Evolutionary conservation across 2,797 vertebrate species (phyloP), one percentile per base, ranked within the genome.

Genomic region (Catharus ustulatus): DNA sequence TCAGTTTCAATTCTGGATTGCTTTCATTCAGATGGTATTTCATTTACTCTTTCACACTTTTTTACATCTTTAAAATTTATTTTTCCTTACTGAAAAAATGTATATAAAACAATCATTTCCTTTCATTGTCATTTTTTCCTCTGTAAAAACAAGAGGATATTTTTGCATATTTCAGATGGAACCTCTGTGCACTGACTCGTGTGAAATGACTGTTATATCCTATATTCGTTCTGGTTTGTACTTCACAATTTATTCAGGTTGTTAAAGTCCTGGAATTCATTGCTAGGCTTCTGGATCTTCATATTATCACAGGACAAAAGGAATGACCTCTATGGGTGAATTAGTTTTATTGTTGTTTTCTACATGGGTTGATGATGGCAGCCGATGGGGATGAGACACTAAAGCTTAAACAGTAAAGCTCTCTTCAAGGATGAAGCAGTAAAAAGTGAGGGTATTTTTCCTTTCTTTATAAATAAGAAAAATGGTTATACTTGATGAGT

Each of bases 341-440:
- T 96, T 96, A 69, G 14, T 89, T 97, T 97, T 96, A 96, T 93
- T 93, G 79, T 94, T 94, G 67, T 95, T 95, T 96, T 93, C 91
- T 94, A 88, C 84, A 84, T 84, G 87, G 76, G 48, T 78, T 96
- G 94, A 75, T 91, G 93, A 89, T 96, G 82, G 84, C 63, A 93
- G 73, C 91, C 76, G 55, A 69, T 93, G 76, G 84, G 86, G 66
- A 86, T 84, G 63, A 92, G 69, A 78, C 79, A 76, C 58, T 92
- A 75, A 92, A 92, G 78, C 75, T 96, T 91, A 89, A 92, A 91
- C 85, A 92, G 82, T 91, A 91, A 93, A 93, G 71, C 76, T 91
- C 55, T 90, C 38, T 91, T 94, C 89, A 96, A 95, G 94, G 84
- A 93, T 96, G 79, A 96, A 93, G 67, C 67, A 84, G 82, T 96